Evolutionary conservation across 2,888 invertebrate genomes (phyloP).

Genomic region (Drosophila demipolita): DNA sequence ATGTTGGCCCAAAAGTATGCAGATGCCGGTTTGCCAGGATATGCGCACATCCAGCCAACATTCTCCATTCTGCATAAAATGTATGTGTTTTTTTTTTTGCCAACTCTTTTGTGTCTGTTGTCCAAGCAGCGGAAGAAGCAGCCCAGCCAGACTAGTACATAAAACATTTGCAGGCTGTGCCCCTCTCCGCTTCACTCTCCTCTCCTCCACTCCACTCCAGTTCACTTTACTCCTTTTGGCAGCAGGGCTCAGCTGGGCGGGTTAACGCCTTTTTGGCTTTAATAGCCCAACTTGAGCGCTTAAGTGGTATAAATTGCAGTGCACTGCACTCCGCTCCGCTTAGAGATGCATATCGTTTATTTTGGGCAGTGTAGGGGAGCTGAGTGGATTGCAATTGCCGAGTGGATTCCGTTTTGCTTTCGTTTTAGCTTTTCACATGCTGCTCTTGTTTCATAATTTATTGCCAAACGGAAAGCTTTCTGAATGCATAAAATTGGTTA

Average conservation of each 20-base stretch:
- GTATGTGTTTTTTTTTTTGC: slow-evolving; percentile 38
- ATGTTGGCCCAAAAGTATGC: slow-evolving; percentile 53
- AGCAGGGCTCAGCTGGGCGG: slow-evolving; percentile 38
- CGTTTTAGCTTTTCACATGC: slow-evolving; percentile 19
- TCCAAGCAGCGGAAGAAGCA: slow-evolving; percentile 22
- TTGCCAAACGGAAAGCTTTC: slow-evolving; percentile 14
- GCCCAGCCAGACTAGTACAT: slow-evolving; percentile 43
- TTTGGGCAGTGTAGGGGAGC: slow-evolving; percentile 5
- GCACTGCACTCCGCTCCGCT: slow-evolving; percentile 41
- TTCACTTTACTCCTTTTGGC: slow-evolving; percentile 29
- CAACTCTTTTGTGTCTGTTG: slow-evolving; percentile 2
- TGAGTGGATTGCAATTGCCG: not conserved
- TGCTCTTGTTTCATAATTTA: slow-evolving; percentile 38
- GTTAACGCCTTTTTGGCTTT: slow-evolving; percentile 73
- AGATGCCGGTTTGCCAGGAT: slow-evolving; percentile 46
- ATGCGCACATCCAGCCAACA: slow-evolving; percentile 38
- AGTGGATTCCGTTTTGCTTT: slow-evolving; percentile 19
- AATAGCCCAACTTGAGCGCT: slow-evolving; percentile 73
- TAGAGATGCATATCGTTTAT: slow-evolving; percentile 59
- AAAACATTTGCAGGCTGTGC: slow-evolving; percentile 65
- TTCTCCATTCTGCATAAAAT: slow-evolving; percentile 52
- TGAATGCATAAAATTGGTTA: not conserved
- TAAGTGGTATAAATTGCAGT: slow-evolving; percentile 76
- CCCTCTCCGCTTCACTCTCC: not conserved
- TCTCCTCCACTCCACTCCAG: slow-evolving; percentile 15